Evolutionary conservation across 2,888 invertebrate genomes (phyloP), one percentile per base, ranked within the genome.

Genomic region (Drosophila putrida): DNA sequence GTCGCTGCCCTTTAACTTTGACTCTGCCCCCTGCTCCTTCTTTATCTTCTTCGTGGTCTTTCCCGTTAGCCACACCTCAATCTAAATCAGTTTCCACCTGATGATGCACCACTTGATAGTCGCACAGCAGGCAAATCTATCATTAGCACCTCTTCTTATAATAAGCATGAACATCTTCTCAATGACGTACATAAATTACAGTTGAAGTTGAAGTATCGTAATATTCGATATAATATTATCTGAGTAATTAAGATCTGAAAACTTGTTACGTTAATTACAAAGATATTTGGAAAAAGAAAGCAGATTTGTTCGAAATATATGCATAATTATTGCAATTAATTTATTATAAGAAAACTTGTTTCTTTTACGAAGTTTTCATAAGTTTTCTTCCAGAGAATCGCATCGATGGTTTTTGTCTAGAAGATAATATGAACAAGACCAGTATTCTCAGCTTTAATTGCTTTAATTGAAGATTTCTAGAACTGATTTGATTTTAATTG

Each of bases 1-100:
- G 76, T 67, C 67, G 71, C 80, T 76, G 76, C 82, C 83, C 82
- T 83, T 88, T 83, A 76, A 61, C 75, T 78, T 64, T 65, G 70
- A 27, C 38, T 41, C 47, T 57, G 49, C 62, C 54, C 44, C 43
- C 39, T 65, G 69, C 27, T 38, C 41, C 68, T 57, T 57, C 61
- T 54, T 15, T 6, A 8, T n/a, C 41, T 49, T 47, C 36, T 63
- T 54, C 58, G 57, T 55, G 36, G 2, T 28, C 6, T 31, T 54
- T 60, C 25, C 46, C 55, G 28, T 58, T 58, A 58, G 47, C 15
- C 49, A 47, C 64, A 36, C 63, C 33, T 39, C 54, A 15, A 31
- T 35, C 44, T 10, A 38, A 36, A 38, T 50, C 28, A 35, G 55
- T 28, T 9, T 47, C 74, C 75, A 78, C 78, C 75, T 75, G 78